Base-by-base conservation (phyloP, 2,113 vertebrate species). In the Dipodomys merriami region DNA sequence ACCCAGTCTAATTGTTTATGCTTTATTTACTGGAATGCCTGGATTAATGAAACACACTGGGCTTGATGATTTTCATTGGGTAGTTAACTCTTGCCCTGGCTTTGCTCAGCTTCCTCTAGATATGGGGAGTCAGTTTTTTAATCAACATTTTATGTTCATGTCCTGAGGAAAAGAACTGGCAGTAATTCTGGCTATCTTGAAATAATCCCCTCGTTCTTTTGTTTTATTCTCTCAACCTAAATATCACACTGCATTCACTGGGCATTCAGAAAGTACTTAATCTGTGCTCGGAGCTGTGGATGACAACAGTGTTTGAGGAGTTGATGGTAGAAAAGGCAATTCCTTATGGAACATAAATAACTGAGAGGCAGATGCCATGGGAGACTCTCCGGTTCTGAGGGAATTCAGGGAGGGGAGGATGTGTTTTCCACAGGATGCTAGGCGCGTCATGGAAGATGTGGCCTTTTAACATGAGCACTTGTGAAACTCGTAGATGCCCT, bases 151-250 rank as follows among this genome's bases (percentile, higher is more conserved):
- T 78, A 4, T 25, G 13, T 15, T 72, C 73, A 29, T 90, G 13
- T 93, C 78, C 73, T 82, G 57, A 57, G n/a, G 33, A 8, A 33
- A 89, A 74, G 81, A 83, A 44, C 44, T 68, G 72, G 64, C 91
- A 71, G 53, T 30, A 7, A n/a, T 27, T 81, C 29, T 73, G 88
- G n/a, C 91, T 88, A 13, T 87, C 94, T 90, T 87, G 88, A 96
- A 91, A 68, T 74, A 1, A 67, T 82, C 82, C 88, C 46, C 74
- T 91, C 68, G 73, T 77, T 78, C 72, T 94, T 82, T 92, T 39
- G 30, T 88, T 27, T 57, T 69, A 35, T 68, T 90, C 29, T 91
- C 76, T 90, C 83, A 46, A 60, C 29, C 72, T 91, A n/a, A 67
- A 77, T 62, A 27, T 93, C 57, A 8, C 18, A n/a, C 27, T 72